Conservation (phyloP, 2,888 invertebrate genomes). For the Quadroppia sp. region DNA sequence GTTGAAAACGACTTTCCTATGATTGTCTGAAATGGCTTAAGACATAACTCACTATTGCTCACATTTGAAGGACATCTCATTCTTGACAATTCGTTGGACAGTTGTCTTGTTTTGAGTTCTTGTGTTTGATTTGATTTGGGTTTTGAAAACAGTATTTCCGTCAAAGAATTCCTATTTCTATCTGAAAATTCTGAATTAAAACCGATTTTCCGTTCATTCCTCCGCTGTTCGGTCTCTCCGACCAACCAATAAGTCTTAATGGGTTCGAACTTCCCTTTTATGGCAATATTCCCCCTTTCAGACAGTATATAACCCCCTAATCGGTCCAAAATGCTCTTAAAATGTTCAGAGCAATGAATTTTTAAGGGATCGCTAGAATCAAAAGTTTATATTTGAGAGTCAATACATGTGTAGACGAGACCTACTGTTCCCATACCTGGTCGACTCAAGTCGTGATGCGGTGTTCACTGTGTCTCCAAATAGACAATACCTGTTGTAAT, state of each 20-base stretch:
- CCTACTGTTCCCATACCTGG: background rate
- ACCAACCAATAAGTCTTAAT: conserved; percentile 45
- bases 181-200: background rate
- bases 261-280: conserved; percentile 51
- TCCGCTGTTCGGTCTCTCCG: conserved; percentile 54
- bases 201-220: background rate
- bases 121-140: background rate
- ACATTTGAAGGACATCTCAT: background rate
- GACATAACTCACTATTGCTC: background rate
- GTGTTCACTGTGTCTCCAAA: conserved; percentile 80
- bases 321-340: conserved; percentile 52
- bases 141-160: background rate
- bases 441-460: conserved; percentile 72
- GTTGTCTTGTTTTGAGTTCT: background rate
- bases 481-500: too few relatives aligned
- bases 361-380: conserved; percentile 50
- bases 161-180: background rate
- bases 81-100: background rate
- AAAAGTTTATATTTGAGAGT: too few relatives aligned
- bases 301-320: conserved; percentile 54
- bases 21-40: background rate
- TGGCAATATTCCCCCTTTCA: conserved; percentile 53
- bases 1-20: background rate
- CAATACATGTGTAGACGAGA: too few relatives aligned
- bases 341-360: conserved; percentile 53